phyloP scores from a whole-genome alignment of 2,888 invertebrate species.

The Tryphoninae sp. region DNA sequence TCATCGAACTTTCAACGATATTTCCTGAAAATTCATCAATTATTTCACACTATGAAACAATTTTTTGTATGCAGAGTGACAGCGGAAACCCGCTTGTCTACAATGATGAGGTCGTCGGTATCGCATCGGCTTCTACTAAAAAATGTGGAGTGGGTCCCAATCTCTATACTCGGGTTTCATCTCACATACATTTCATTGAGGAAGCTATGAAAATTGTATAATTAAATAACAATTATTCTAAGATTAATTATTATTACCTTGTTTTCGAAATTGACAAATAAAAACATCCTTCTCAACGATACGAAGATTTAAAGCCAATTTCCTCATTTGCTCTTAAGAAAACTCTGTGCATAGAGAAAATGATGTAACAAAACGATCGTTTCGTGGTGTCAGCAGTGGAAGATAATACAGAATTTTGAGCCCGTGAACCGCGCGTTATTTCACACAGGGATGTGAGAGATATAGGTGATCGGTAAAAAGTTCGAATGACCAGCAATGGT shows the following conservation, averaged over 20 bases:
- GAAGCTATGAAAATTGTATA: background rate
- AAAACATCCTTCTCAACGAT: no score
- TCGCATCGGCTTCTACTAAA: background rate
- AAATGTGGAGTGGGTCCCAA: background rate
- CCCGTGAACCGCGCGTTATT: background rate
- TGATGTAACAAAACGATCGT: no score
- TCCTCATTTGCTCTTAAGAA: no score
- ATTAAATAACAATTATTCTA: no score
- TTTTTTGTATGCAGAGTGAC: background rate
- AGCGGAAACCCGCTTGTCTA: background rate
- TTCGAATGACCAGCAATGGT: slow-evolving; percentile 24
- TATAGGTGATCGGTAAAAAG: slow-evolving; percentile 44
- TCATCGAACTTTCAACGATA: no score
- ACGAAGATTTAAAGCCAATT: no score
- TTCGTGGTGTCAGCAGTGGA: no score
- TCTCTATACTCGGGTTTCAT: background rate
- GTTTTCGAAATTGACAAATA: no score
- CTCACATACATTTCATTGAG: background rate
- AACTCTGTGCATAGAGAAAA: no score
- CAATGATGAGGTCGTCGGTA: background rate
- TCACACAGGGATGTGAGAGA: slow-evolving; percentile 1
- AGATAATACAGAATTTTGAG: no score
- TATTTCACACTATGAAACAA: background rate
- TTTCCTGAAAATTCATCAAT: no score
- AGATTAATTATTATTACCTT: no score